Percentiles rank a stretch among this genome's conserved stretches.
phyloP scores from a whole-genome alignment of 2,888 invertebrate genomes.

The Nasonovia ribisnigri region DNA sequence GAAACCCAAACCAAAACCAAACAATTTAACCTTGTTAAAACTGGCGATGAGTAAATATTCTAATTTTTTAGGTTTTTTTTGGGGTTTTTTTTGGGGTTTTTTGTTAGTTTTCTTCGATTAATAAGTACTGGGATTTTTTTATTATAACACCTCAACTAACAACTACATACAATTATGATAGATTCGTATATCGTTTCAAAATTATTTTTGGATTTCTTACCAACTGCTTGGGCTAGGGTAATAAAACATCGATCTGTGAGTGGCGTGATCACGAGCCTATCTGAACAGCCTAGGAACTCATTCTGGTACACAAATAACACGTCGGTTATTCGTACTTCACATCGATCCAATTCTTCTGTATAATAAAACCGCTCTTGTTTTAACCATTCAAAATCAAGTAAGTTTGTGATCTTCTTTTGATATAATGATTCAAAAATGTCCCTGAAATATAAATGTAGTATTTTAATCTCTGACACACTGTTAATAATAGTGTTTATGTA shows the following conservation, averaged over 20 bases:
- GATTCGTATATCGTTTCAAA: background rate
- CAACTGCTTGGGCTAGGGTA: conserved; percentile 93
- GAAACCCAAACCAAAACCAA: too few species aligned
- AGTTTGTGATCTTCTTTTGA: conserved; percentile 87
- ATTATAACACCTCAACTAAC: background rate
- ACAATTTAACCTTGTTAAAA: background rate
- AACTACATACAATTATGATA: background rate
- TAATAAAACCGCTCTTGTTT: conserved; percentile 97
- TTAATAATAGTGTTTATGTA: conserved; percentile 87
- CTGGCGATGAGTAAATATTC: background rate
- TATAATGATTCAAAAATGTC: conserved; percentile 85
- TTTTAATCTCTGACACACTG: background rate
- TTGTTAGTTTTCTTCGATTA: background rate
- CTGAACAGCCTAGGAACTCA: conserved; percentile 96
- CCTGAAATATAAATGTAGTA: conserved; percentile 71
- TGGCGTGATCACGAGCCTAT: conserved; percentile 94
- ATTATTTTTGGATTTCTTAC: conserved; percentile 69
- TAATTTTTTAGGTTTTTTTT: too few species aligned
- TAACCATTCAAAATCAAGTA: conserved; percentile 95
- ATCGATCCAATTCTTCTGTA: conserved; percentile 93
- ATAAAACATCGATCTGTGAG: conserved; percentile 98
- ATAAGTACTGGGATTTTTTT: background rate
- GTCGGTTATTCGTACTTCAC: conserved; percentile 92
- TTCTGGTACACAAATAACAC: conserved; percentile 96
- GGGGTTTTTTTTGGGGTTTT: background rate